phyloP scores from a whole-genome alignment of 2,888 invertebrate species.

The Hanleya hanleyi region DNA sequence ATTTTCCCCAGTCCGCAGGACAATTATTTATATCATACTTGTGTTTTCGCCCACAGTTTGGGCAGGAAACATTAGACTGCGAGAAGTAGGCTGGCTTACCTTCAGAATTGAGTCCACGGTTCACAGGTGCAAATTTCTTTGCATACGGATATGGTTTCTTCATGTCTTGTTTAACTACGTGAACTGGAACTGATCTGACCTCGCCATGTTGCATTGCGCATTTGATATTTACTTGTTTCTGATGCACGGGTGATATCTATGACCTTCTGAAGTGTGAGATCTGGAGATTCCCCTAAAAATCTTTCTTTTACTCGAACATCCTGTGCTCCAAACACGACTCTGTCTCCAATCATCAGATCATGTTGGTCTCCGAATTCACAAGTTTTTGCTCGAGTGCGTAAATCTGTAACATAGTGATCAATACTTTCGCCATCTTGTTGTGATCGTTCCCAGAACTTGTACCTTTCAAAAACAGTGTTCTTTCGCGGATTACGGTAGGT shows the following conservation, averaged over 20 bases:
- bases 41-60: slow-evolving; percentile 19
- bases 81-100: too few relatives aligned
- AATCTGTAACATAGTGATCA: slow-evolving; percentile 25
- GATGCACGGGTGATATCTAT: slow-evolving; percentile 29
- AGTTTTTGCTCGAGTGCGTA: slow-evolving; percentile 22
- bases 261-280: slow-evolving; percentile 12
- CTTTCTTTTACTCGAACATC: slow-evolving; percentile 17
- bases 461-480: slow-evolving; percentile 26
- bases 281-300: slow-evolving; percentile 23
- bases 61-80: too few relatives aligned
- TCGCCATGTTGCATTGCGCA: slow-evolving; percentile 4
- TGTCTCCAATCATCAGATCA: slow-evolving; percentile 23
- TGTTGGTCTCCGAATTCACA: slow-evolving; percentile 26
- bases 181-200: background rate
- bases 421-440: slow-evolving; percentile 22
- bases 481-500: slow-evolving; percentile 27
- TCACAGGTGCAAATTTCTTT: too few relatives aligned
- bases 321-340: slow-evolving; percentile 18
- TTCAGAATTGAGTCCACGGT: too few relatives aligned
- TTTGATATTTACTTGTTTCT: slow-evolving; percentile 21
- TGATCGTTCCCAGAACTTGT: slow-evolving; percentile 16
- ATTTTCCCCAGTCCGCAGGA: slow-evolving; percentile 33
- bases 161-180: background rate
- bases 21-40: slow-evolving; percentile 13
- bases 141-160: background rate